Conservation (phyloP, 2,888 invertebrate species). For the Temnothorax rugatulus region DNA sequence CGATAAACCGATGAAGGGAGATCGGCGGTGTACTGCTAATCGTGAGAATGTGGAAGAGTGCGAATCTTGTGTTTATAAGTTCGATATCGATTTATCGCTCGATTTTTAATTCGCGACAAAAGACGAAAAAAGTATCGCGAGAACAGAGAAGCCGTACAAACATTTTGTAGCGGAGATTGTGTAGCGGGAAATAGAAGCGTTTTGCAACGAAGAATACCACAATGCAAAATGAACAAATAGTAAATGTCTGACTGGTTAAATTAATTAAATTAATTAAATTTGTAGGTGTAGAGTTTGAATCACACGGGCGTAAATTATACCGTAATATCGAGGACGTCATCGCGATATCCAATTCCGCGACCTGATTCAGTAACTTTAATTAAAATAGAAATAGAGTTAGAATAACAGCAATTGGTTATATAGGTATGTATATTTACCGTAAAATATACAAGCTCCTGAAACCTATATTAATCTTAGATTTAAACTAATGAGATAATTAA, state of each 20-base stretch:
- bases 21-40: conserved; percentile 18
- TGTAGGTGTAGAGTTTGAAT: background rate
- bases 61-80: conserved; percentile 29
- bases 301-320: background rate
- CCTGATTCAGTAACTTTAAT: conserved; percentile 6
- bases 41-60: conserved; percentile 22
- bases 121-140: background rate
- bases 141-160: background rate
- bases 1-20: conserved; percentile 48
- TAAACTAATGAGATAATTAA: background rate
- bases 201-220: background rate
- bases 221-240: conserved; percentile 1
- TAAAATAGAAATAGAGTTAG: conserved; percentile 1
- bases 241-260: background rate
- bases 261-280: conserved; percentile 18
- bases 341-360: background rate
- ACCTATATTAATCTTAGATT: background rate
- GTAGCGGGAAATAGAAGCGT: background rate
- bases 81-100: background rate
- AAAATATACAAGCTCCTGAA: conserved; percentile 1
- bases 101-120: background rate
- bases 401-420: background rate
- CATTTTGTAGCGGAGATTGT: background rate
- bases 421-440: background rate
- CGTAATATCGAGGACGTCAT: background rate